Conservation (phyloP, 2,797 vertebrate species). For the Enteromius unitaeniatus region DNA sequence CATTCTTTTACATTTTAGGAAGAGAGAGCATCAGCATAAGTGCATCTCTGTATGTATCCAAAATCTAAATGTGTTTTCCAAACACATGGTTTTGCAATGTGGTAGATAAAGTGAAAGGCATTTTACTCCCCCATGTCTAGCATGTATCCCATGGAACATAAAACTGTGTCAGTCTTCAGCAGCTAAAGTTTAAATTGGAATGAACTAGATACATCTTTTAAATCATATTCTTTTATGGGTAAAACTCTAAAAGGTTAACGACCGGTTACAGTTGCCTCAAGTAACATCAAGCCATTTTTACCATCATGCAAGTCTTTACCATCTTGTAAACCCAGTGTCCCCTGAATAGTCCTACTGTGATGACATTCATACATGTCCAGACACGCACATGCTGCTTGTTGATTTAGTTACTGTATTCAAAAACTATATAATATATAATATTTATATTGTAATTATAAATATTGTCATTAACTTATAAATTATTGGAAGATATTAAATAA, state of each 20-base stretch:
- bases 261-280: background rate
- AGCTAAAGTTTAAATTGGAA: slow-evolving; percentile 18
- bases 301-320: background rate
- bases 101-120: background rate
- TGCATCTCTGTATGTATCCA: background rate
- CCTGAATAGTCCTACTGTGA: background rate
- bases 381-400: background rate
- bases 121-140: background rate
- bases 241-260: slow-evolving; percentile 9
- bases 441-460: background rate
- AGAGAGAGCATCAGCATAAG: background rate
- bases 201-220: slow-evolving; percentile 24
- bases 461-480: background rate
- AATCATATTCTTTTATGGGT: background rate
- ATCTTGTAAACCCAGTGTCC: background rate
- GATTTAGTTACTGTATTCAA: background rate
- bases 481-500: background rate
- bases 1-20: background rate
- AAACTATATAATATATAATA: background rate
- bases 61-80: background rate
- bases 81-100: background rate
- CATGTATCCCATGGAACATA: background rate
- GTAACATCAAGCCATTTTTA: background rate
- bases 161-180: slow-evolving; percentile 26
- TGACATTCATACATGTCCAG: background rate